phyloP scores from a whole-genome alignment of 2,888 invertebrate species.

The Drosophila nr. medialis region DNA sequence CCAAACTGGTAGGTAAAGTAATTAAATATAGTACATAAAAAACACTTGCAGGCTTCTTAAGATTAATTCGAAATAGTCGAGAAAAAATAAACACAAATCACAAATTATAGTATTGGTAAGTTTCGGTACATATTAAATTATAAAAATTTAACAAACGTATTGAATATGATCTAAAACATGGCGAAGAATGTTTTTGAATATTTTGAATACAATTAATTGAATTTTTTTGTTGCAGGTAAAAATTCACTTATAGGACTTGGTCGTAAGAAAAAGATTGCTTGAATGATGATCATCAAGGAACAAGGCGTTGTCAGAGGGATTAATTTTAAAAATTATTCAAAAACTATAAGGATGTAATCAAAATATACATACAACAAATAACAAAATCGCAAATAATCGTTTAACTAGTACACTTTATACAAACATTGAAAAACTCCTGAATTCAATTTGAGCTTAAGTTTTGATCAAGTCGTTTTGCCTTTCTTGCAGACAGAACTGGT shows the following conservation, averaged over 20 bases:
- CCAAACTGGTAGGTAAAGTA: not conserved
- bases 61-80: not conserved
- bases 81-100: not conserved
- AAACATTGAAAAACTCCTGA: not conserved
- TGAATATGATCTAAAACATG: not conserved
- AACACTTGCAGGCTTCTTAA: not conserved
- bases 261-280: not conserved
- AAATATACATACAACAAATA: not conserved
- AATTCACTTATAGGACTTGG: not conserved
- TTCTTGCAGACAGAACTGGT: slow-evolving; percentile 32
- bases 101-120: not conserved
- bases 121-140: not conserved
- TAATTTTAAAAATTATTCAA: not conserved
- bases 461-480: not conserved
- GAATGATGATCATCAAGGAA: not conserved
- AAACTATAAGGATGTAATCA: not conserved
- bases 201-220: not conserved
- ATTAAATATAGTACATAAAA: not conserved
- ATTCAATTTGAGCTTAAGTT: not conserved
- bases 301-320: not conserved
- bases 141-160: not conserved
- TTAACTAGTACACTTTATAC: not conserved
- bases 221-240: not conserved
- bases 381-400: not conserved
- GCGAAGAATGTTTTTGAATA: not conserved